Percentiles rank a stretch among this genome's conserved stretches.
Evolutionary conservation across 2,113 vertebrate species (phyloP).

Genomic region (Jacana jacana): DNA sequence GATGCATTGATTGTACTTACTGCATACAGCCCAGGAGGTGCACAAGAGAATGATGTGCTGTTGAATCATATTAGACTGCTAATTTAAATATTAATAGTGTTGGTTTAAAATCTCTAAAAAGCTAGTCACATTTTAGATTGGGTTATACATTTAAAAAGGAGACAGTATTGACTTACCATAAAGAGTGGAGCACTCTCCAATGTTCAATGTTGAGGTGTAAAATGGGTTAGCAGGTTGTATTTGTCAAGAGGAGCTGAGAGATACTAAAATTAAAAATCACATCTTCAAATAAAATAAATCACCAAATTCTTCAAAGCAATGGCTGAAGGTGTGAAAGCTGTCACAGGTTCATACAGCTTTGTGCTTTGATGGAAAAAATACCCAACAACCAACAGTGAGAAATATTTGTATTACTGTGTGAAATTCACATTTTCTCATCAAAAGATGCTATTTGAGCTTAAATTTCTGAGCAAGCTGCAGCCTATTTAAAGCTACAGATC

Average conservation of each 20-base stretch:
- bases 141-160: not conserved
- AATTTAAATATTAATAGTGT: not conserved
- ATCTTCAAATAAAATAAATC: not conserved
- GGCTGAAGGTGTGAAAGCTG: not conserved
- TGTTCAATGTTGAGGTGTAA: not conserved
- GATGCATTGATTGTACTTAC: rapidly evolving
- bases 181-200: not conserved
- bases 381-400: not conserved
- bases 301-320: not conserved
- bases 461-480: not conserved
- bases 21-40: not conserved
- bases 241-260: not conserved
- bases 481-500: not conserved
- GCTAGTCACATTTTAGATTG: not conserved
- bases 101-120: not conserved
- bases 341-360: not conserved
- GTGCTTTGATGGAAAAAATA: not conserved
- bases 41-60: not conserved
- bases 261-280: not conserved
- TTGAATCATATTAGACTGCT: not conserved
- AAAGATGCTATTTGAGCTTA: not conserved
- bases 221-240: not conserved
- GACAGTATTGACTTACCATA: not conserved
- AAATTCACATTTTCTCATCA: not conserved
- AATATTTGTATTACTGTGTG: not conserved